Percentiles rank a stretch among this genome's conserved stretches.
Conservation (phyloP, 2,888 invertebrate genomes). For the Helobdella robusta region DNA sequence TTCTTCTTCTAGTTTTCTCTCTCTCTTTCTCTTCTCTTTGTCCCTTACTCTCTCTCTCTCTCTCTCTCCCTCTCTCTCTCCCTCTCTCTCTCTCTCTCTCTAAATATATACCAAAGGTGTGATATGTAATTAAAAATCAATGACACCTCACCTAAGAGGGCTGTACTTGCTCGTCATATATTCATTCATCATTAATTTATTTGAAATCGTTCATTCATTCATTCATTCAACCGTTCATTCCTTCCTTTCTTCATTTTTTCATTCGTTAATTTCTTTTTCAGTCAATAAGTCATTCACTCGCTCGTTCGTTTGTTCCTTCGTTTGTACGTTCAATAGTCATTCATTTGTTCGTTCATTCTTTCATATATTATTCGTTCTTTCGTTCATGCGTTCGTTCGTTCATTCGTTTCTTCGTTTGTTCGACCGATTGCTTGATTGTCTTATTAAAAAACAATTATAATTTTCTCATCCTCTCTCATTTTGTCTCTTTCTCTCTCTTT, state of each 20-base stretch:
- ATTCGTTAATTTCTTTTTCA: too few relatives aligned
- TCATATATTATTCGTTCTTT: not conserved
- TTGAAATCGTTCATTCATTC: too few relatives aligned
- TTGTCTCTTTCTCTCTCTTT: not conserved
- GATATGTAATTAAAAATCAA: too few relatives aligned
- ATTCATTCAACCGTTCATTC: too few relatives aligned
- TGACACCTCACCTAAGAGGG: too few relatives aligned
- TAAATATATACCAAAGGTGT: too few relatives aligned
- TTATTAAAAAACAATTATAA: not conserved
- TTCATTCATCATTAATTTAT: too few relatives aligned
- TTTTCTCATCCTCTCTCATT: not conserved
- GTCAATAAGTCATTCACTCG: too few relatives aligned
- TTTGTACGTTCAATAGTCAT: not conserved
- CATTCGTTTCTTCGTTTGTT: too few relatives aligned
- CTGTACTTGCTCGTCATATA: too few relatives aligned
- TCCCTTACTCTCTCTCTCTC: not conserved
- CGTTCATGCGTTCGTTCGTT: too few relatives aligned
- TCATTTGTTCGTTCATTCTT: not conserved
- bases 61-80: not conserved
- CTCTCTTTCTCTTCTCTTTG: not conserved
- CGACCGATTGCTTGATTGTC: not conserved
- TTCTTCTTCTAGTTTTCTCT: not conserved
- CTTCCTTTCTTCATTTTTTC: too few relatives aligned
- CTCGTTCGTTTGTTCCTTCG: not conserved
- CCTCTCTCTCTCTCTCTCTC: not conserved